Evolutionary conservation across 1,140 invertebrate genomes (phyloP).

Genomic region (Mactra quadrangularis): DNA sequence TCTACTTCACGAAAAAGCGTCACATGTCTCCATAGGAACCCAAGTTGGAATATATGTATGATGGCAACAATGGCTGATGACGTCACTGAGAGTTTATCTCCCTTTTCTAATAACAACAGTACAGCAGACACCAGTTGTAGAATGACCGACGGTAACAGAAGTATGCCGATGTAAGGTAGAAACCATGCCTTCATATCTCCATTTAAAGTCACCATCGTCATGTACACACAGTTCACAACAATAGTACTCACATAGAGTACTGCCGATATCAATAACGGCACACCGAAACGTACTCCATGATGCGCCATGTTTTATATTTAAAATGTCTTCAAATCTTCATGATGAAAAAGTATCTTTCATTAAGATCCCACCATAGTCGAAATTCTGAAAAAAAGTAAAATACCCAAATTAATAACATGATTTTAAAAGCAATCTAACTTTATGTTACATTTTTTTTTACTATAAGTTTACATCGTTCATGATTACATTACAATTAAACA

Average conservation of each 20-base stretch:
- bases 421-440: too few relatives aligned
- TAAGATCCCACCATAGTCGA: too few relatives aligned
- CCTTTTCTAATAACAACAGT: conserved; percentile 67
- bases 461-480: too few relatives aligned
- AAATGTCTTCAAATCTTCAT: background rate
- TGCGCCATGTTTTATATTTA: conserved; percentile 1
- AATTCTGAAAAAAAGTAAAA: too few relatives aligned
- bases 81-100: conserved; percentile 66
- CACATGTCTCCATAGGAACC: conserved; percentile 95
- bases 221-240: conserved; percentile 39
- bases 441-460: too few relatives aligned
- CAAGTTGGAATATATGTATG: conserved; percentile 91
- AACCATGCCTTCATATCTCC: conserved; percentile 67
- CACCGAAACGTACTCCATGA: conserved; percentile 11
- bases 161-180: conserved; percentile 69
- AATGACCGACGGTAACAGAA: conserved; percentile 73
- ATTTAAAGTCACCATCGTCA: conserved; percentile 45
- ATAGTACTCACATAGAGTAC: conserved; percentile 1
- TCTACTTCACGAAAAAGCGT: conserved; percentile 92
- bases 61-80: conserved; percentile 81
- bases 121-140: conserved; percentile 76
- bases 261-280: conserved; percentile 17
- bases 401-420: too few relatives aligned
- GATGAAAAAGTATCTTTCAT: too few relatives aligned
- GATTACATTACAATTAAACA: too few relatives aligned